Evolutionary conservation across 2,797 vertebrate species (phyloP), one percentile per base, ranked within the genome.

Genomic region (Gallinago solitaria): DNA sequence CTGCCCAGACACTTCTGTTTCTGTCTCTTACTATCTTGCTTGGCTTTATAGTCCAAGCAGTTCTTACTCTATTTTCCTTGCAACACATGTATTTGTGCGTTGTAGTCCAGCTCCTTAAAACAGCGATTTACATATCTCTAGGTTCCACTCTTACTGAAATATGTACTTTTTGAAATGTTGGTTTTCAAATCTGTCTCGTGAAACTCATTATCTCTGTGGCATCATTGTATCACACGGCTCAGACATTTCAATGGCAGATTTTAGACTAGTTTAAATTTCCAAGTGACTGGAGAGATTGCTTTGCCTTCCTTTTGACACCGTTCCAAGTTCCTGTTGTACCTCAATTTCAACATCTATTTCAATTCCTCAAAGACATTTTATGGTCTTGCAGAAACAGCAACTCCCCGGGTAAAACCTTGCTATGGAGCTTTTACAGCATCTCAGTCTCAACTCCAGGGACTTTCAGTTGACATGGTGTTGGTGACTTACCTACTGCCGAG

Each of bases 331-430:
- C 60, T 70, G 41, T 65, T 78, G 19, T 70, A 75, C 81, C 30
- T 94, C 89, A 48, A 28, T 91, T 92, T 89, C 75, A 60, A 16
- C 39, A 67, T 75, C 70, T 82, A 48, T 89, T 93, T 90, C 78
- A 74, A 48, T 92, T 96, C 84, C 93, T 83, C 71, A 39, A 87
- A 92, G 92, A 19, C 53, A 8, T 64, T 85, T 96, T 77, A 69
- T 74, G 48, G 14, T 68, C 51, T 87, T 67, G 56, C 70, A 94
- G 90, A 77, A 87, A 43, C 51, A 91, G 53, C 39, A 82, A 21
- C 48, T 94, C 71, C 33, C 53, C 18, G 76, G 45, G 60, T 60
- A 74, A 71, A 90, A 33, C 16, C 25, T 90, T 85, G 32, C 60
- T 15, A 2, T 33, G 14, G 67, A 83, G 33, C n/a, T 93, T 94